Conservation (phyloP, 2,888 invertebrate species). For the Mythimna lalbum region DNA sequence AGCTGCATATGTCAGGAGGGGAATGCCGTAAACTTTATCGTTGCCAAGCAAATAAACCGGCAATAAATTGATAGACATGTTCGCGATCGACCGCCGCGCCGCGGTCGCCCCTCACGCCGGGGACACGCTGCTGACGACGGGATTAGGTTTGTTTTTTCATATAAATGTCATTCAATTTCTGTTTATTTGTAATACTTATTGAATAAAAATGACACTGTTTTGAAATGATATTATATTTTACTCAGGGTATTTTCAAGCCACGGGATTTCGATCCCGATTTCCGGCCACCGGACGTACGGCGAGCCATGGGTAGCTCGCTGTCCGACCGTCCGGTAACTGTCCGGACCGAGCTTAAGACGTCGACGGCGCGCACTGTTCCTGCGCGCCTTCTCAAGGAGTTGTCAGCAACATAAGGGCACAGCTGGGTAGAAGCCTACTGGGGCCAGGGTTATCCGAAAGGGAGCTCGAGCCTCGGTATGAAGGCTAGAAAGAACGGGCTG, state of each 20-base stretch:
- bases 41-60: constrained; percentile 52
- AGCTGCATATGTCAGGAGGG: constrained; percentile 28
- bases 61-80: constrained; percentile 73
- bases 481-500: too few relatives aligned
- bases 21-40: constrained; percentile 51
- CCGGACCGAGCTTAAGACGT: too few relatives aligned
- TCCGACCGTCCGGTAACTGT: too few relatives aligned
- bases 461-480: too few relatives aligned
- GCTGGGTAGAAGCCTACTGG: too few relatives aligned
- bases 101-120: constrained; percentile 59
- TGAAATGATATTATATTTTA: background rate
- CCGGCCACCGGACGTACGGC: too few relatives aligned
- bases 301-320: too few relatives aligned
- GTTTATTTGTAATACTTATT: constrained; percentile 9
- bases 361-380: too few relatives aligned
- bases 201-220: background rate
- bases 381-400: too few relatives aligned
- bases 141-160: constrained; percentile 35
- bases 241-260: background rate
- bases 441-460: too few relatives aligned
- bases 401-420: too few relatives aligned
- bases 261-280: too few relatives aligned
- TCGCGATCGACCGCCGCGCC: constrained; percentile 69
- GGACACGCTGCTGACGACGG: constrained; percentile 58
- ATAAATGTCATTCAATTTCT: constrained; percentile 42